These are phyloP conservation scores for Drosophila mettleri DNA, from an alignment of 2,888 invertebrate genomes.

Conservation along the genomic window DNA sequence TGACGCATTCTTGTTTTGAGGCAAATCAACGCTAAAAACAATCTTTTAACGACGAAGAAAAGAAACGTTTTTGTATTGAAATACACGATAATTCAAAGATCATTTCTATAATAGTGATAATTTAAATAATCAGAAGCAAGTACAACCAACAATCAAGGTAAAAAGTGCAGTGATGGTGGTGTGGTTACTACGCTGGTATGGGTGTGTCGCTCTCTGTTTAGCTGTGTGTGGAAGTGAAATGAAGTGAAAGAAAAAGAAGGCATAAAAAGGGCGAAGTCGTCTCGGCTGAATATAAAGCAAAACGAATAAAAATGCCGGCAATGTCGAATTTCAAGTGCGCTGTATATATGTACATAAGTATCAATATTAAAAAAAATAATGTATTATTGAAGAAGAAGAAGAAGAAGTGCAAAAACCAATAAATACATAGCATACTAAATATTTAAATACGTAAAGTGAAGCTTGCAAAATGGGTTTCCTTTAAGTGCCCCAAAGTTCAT, in stretches of 20 bases:
- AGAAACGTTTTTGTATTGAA: slow-evolving; percentile 41
- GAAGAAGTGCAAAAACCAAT: slow-evolving; percentile 4
- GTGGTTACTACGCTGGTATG: slow-evolving; percentile 45
- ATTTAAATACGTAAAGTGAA: slow-evolving; percentile 37
- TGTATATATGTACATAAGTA: slow-evolving; percentile 30
- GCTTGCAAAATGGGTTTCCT: slow-evolving; percentile 46
- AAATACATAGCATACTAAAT: slow-evolving; percentile 26
- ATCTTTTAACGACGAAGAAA: slow-evolving; percentile 41
- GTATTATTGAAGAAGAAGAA: too few species aligned
- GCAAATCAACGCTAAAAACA: slow-evolving; percentile 58
- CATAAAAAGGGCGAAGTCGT: slow-evolving; percentile 74
- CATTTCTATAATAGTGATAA: slow-evolving; percentile 27
- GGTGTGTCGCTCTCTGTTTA: slow-evolving; percentile 48
- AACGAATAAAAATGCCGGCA: slow-evolving; percentile 74
- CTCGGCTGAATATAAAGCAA: slow-evolving; percentile 49
- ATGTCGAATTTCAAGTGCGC: slow-evolving; percentile 66
- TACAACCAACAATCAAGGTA: slow-evolving; percentile 45
- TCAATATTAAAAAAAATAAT: slow-evolving; percentile 7
- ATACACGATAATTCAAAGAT: slow-evolving; percentile 24
- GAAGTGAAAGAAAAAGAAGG: slow-evolving; percentile 53
- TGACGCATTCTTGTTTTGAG: slow-evolving; percentile 78
- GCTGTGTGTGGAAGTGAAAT: slow-evolving; percentile 48
- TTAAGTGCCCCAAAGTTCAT: slow-evolving; percentile 58
- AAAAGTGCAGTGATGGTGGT: slow-evolving; percentile 44
- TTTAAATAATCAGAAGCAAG: slow-evolving; percentile 36